Evolutionary conservation across 2,888 invertebrate species (phyloP), one percentile per base, ranked within the genome.

Genomic region (Tethea ocularis): DNA sequence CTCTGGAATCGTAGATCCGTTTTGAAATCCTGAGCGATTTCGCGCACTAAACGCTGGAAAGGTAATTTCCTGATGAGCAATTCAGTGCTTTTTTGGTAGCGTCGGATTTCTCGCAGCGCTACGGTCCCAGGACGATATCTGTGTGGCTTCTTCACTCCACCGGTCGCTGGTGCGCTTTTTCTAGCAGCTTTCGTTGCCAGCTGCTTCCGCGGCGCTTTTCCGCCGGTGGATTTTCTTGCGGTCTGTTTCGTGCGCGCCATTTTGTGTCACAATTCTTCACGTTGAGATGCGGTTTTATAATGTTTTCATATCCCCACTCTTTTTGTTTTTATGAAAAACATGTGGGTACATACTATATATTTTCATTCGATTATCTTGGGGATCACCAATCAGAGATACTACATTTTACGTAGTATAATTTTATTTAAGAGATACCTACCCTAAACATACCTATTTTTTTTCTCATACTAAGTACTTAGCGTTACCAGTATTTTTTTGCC

Each of bases 201-300:
- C 74, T 95, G 95, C 77, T 96, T 96, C 57, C 96, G 87, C 0
- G 96, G 96, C 29, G 96, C 96, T 80, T 96, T 96, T n/a, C 96
- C 96, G 74, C 96, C 96, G 51, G 96, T 96, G 0, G 95, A 96
- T 72, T 96, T 96, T 65, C 96, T 94, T 20, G 96, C 96, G 0
- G 96, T 96, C 73, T 96, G 96, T 88, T 96, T 96, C 10, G 96
- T 96, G 77, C 96, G 95, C 72, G 96, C 96, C 96, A 96, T 84
- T 66, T 70, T 70, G 59, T 24, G 23, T 26, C 17, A 56, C 22
- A 24, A 23, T 10, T 17, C 7, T 11, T 15, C 0, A 1, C n/a
- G n/a, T n/a, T n/a, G 38, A 6, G n/a, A n/a, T 7, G 5, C n/a
- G n/a, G 1, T 54, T 33, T 54, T 54, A 54, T 54, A 54, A 13